Percentiles rank a stretch among this genome's conserved stretches.
Evolutionary conservation across 2,888 invertebrate genomes (phyloP).

Genomic region (Spodoptera picta): DNA sequence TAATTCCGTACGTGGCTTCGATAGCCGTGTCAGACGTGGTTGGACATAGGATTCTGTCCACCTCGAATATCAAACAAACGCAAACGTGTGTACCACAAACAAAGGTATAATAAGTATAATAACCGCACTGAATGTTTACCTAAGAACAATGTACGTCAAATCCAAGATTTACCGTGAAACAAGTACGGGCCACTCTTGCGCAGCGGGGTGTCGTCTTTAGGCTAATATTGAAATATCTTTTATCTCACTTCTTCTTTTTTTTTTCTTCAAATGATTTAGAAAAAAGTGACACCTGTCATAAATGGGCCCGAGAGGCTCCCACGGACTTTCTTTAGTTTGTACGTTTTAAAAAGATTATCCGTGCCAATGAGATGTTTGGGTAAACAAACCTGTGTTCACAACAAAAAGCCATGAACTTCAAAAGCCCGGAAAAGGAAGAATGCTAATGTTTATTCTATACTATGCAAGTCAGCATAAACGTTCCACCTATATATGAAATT

Average conservation of each 20-base stretch:
- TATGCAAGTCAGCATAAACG: constrained; percentile 6
- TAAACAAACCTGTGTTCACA: constrained; percentile 68
- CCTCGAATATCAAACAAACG: constrained; percentile 13
- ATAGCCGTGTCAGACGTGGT: constrained; percentile 22
- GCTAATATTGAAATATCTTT: constrained; percentile 80
- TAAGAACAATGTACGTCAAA: constrained; percentile 63
- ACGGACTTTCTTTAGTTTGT: constrained; percentile 61
- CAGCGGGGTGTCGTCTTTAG: constrained; percentile 73
- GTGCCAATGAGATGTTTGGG: constrained; percentile 64
- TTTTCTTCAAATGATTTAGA: constrained; percentile 63
- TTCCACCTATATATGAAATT: no score
- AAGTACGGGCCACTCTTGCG: constrained; percentile 61
- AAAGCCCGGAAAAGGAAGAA: constrained; percentile 45
- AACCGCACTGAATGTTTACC: constrained; percentile 62
- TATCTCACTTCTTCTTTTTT: constrained; percentile 65
- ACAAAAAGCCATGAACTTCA: constrained; percentile 34
- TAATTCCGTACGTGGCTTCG: constrained; percentile 37
- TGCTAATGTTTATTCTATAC: constrained; percentile 36
- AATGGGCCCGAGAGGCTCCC: constrained; percentile 69
- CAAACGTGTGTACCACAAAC: constrained; percentile 34
- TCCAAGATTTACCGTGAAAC: constrained; percentile 63
- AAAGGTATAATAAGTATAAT: constrained; percentile 50
- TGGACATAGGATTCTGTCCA: constrained; percentile 14
- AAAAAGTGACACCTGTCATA: constrained; percentile 82
- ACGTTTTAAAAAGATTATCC: constrained; percentile 64